phyloP scores from a whole-genome alignment of 2,113 vertebrate genomes.

The Silurus asotus region DNA sequence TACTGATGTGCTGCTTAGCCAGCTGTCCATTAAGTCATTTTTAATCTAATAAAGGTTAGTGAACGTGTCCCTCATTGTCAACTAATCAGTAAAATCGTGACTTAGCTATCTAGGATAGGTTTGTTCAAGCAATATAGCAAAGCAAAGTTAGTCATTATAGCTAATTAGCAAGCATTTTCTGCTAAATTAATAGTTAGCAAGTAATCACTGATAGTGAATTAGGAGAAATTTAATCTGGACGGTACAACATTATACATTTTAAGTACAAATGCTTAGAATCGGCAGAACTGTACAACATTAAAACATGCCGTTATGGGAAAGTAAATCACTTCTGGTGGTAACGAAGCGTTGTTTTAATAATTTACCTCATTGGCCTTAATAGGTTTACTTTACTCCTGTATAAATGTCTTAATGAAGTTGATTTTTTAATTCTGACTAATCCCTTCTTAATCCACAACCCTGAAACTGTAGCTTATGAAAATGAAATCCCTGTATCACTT shows the following conservation, averaged over 20 bases:
- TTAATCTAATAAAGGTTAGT: background rate
- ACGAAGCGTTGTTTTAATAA: background rate
- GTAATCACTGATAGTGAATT: background rate
- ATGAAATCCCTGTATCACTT: background rate
- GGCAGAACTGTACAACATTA: background rate
- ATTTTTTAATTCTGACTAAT: constrained; percentile 6
- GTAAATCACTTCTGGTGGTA: background rate
- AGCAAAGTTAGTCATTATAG: background rate
- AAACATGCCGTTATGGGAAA: background rate
- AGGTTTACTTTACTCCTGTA: background rate
- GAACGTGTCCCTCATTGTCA: background rate
- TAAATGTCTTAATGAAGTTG: background rate
- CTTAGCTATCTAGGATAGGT: background rate
- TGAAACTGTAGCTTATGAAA: background rate
- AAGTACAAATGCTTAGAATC: background rate
- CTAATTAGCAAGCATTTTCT: background rate
- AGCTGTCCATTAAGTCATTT: background rate
- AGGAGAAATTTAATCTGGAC: background rate
- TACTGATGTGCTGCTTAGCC: background rate
- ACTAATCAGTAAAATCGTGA: background rate
- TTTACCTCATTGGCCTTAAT: background rate
- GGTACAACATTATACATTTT: background rate
- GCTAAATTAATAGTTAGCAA: background rate
- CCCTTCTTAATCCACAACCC: background rate
- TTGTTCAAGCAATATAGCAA: background rate